phyloP scores from a whole-genome alignment of 2,113 vertebrate species.

The Oostethus manadensis region DNA sequence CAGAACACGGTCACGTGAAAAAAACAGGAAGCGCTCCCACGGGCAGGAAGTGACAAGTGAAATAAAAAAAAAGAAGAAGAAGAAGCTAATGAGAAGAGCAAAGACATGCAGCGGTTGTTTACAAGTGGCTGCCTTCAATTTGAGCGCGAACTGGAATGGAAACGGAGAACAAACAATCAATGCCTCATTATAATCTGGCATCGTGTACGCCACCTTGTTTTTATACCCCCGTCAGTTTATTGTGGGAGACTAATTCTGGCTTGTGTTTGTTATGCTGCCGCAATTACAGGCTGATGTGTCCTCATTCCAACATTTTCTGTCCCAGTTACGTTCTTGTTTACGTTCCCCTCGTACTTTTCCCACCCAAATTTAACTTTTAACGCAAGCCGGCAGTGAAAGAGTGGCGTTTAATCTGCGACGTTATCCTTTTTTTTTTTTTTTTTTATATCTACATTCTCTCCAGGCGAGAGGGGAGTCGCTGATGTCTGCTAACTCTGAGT shows the following conservation, averaged over 20 bases:
- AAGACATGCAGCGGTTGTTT: conserved; percentile 64
- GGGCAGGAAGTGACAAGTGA: conserved; percentile 61
- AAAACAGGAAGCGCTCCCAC: conserved; percentile 53
- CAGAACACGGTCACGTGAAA: conserved; percentile 35
- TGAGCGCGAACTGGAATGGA: conserved; percentile 62
- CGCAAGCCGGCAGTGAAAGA: conserved; percentile 34
- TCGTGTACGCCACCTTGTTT: conserved; percentile 62
- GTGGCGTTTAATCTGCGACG: conserved; percentile 46
- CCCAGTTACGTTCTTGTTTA: conserved; percentile 66
- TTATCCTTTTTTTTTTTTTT: conserved; percentile 42
- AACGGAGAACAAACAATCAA: conserved; percentile 72
- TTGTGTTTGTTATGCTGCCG: conserved; percentile 72
- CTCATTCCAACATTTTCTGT: conserved; percentile 72
- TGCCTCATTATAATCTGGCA: conserved; percentile 69
- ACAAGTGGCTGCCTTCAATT: conserved; percentile 68
- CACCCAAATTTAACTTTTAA: conserved; percentile 8
- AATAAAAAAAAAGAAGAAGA: conserved; percentile 28
- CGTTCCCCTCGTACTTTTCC: conserved; percentile 41
- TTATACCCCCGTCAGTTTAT: conserved; percentile 69
- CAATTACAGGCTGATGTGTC: conserved; percentile 73
- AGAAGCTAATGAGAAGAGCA: conserved; percentile 63
- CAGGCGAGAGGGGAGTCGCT: conserved; percentile 36
- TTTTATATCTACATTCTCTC: conserved; percentile 18
- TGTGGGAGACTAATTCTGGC: conserved; percentile 73
- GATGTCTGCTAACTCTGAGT: conserved; percentile 68